A percentile compares a stretch with the other conserved stretches of the same genome.
These are phyloP conservation scores for Pterostichus madidus DNA, from an alignment of 2,888 invertebrate genomes.

Conservation along the genomic window DNA sequence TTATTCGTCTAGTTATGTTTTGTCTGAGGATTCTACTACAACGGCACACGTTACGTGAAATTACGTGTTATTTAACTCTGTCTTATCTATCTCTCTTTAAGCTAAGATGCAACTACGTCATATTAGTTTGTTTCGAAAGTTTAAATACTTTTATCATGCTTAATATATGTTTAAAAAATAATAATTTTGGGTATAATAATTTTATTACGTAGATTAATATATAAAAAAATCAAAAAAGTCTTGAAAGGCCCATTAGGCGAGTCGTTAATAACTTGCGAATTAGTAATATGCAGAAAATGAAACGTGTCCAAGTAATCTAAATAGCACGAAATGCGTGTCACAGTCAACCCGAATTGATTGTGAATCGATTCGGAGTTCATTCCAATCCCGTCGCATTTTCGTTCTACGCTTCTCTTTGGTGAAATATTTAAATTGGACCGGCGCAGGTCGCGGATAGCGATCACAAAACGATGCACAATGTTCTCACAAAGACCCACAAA, in stretches of 20 bases:
- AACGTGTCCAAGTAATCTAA: conserved; percentile 36
- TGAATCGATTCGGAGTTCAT: conserved; percentile 40
- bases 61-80: no score
- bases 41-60: no score
- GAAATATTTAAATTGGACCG: conserved; percentile 47
- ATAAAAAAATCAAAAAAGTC: no score
- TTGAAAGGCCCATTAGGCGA: neutral
- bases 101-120: no score
- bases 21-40: no score
- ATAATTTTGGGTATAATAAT: no score
- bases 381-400: conserved; percentile 31
- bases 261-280: neutral
- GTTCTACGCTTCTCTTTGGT: conserved; percentile 24
- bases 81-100: no score
- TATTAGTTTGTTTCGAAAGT: no score
- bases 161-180: no score
- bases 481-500: conserved; percentile 14
- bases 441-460: conserved; percentile 5
- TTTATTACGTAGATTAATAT: no score
- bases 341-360: conserved; percentile 36
- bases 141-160: no score
- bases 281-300: conserved; percentile 34
- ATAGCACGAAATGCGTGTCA: conserved; percentile 33
- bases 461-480: conserved; percentile 16
- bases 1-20: no score